Conservation (phyloP, 2,797 vertebrate genomes). For the Paedocypris micromegethes region DNA sequence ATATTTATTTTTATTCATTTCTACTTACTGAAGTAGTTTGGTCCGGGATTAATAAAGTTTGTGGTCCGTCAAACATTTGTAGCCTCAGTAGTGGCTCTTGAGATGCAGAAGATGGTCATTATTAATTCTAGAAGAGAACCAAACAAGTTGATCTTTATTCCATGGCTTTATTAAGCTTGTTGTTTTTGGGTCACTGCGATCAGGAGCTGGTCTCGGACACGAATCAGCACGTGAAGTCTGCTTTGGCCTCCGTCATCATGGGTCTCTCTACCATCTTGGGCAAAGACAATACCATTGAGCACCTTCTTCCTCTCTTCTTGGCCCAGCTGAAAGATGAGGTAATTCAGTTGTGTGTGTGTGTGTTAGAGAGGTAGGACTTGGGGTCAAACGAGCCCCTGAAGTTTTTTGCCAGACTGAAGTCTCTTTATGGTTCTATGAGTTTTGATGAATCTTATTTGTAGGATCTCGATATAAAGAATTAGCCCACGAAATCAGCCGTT, state of each 20-base stretch:
- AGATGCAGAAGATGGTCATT: too few relatives aligned
- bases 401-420: too few relatives aligned
- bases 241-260: conserved; percentile 83
- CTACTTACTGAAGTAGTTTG: too few relatives aligned
- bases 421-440: too few relatives aligned
- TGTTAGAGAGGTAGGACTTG: background rate
- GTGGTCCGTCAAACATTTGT: too few relatives aligned
- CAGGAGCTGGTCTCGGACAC: conserved; percentile 81
- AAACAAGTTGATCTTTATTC: background rate
- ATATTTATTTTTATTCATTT: too few relatives aligned
- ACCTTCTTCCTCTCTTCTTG: conserved; percentile 80
- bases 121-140: too few relatives aligned
- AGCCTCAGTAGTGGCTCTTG: too few relatives aligned
- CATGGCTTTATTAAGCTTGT: background rate
- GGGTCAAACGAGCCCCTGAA: too few relatives aligned
- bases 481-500: background rate
- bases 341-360: conserved; percentile 33
- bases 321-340: conserved; percentile 86
- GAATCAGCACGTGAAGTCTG: conserved; percentile 84
- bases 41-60: too few relatives aligned
- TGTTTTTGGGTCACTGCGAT: conserved; percentile 5
- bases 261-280: conserved; percentile 81
- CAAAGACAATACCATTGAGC: conserved; percentile 84
- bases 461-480: too few relatives aligned
- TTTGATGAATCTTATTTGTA: too few relatives aligned